phyloP scores from a whole-genome alignment of 1,140 invertebrate genomes.

The Cherax destructor region DNA sequence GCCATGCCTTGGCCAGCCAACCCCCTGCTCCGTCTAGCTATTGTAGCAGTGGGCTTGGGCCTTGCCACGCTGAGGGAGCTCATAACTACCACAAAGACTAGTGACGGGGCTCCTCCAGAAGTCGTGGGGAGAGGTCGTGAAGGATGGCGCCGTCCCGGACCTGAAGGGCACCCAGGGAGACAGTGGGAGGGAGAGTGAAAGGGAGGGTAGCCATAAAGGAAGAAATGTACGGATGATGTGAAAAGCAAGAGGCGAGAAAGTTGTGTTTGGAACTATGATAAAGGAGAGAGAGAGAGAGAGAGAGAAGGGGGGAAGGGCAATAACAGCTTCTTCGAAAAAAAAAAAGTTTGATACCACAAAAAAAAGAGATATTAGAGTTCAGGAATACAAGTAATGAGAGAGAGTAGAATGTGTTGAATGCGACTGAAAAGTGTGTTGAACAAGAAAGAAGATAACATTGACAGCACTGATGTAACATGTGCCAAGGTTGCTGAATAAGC shows the following conservation, averaged over 20 bases:
- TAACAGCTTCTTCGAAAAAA: too few species aligned
- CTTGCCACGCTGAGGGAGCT: constrained; percentile 16
- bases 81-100: constrained; percentile 35
- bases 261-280: neutral
- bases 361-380: too few species aligned
- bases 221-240: neutral
- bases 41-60: constrained; percentile 3
- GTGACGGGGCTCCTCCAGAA: constrained; percentile 33
- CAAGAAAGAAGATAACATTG: too few species aligned
- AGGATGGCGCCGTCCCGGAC: constrained; percentile 1
- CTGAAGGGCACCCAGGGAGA: neutral
- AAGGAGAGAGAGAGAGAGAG: too few species aligned
- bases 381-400: too few species aligned
- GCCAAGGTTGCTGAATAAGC: too few species aligned
- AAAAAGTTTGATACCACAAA: too few species aligned
- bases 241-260: neutral
- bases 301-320: too few species aligned
- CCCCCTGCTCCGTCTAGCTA: constrained; percentile 24
- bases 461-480: too few species aligned
- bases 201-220: neutral
- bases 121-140: constrained; percentile 33
- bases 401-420: too few species aligned
- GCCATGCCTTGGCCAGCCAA: neutral
- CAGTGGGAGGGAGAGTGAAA: neutral
- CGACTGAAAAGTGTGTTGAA: too few species aligned